Conservation (phyloP, 2,888 invertebrate genomes). For the Sinodicranocentrus sp. region DNA sequence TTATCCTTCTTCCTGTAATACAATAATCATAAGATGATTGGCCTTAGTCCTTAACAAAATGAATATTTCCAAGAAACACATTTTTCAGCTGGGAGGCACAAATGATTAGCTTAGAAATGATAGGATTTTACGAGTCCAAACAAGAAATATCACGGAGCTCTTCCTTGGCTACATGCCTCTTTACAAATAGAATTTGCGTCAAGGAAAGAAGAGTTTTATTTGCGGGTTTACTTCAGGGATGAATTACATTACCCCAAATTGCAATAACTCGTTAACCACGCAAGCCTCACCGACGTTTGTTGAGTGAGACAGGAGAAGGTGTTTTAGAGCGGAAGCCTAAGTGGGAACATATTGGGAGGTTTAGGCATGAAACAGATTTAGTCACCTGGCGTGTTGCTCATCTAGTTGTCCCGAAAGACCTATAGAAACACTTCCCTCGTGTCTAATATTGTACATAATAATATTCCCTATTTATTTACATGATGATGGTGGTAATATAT, state of each 20-base stretch:
- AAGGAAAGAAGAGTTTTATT: conserved; percentile 16
- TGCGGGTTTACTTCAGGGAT: conserved; percentile 39
- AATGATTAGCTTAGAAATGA: too few species aligned
- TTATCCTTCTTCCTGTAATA: too few species aligned
- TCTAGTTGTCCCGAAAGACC: conserved; percentile 30
- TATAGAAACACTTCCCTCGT: conserved; percentile 41
- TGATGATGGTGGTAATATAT: conserved; percentile 22
- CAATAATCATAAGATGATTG: too few species aligned
- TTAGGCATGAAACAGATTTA: conserved; percentile 6
- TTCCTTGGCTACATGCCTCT: too few species aligned
- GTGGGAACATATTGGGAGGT: neutral
- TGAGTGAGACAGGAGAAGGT: too few species aligned
- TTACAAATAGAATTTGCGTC: conserved; percentile 16
- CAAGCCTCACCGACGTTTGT: neutral
- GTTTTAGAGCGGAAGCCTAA: neutral
- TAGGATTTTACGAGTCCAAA: too few species aligned
- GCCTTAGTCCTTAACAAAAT: too few species aligned
- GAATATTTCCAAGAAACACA: too few species aligned
- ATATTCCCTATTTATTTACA: neutral
- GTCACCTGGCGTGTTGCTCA: conserved; percentile 37
- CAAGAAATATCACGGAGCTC: too few species aligned
- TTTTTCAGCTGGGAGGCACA: too few species aligned
- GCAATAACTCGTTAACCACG: conserved; percentile 18
- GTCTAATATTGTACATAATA: conserved; percentile 37
- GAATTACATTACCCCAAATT: conserved; percentile 47